These are phyloP conservation scores for Luehdorfia chinensis DNA, from an alignment of 1,140 invertebrate genomes.

Conservation along the genomic window DNA sequence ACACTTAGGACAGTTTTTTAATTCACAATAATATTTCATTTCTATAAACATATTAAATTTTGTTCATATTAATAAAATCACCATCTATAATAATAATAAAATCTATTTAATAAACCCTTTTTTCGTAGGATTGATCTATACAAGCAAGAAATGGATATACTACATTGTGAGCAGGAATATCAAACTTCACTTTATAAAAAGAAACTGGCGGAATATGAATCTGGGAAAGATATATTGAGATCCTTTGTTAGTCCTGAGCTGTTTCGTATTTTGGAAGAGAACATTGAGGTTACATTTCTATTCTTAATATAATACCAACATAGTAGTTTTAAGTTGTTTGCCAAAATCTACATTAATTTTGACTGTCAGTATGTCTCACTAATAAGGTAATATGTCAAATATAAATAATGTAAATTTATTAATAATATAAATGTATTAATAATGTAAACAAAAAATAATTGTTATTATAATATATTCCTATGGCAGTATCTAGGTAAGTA, in stretches of 20 bases:
- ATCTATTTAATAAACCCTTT: constrained; percentile 8
- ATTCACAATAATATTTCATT: not conserved
- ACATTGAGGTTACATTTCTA: constrained; percentile 19
- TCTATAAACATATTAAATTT: constrained; percentile 1
- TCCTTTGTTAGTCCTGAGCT: constrained; percentile 16
- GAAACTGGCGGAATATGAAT: constrained; percentile 17
- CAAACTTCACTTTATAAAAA: constrained; percentile 19
- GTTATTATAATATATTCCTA: too few species aligned
- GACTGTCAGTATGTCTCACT: too few species aligned
- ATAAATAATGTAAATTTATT: too few species aligned
- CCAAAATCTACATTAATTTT: too few species aligned
- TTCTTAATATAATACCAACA: too few species aligned
- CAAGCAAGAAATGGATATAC: constrained; percentile 13
- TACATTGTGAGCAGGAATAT: constrained; percentile 14
- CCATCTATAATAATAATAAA: not conserved
- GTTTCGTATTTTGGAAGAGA: constrained; percentile 19
- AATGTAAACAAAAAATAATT: too few species aligned
- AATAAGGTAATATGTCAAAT: too few species aligned
- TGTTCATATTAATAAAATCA: not conserved
- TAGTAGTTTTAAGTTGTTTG: too few species aligned
- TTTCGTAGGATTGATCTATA: constrained; percentile 17
- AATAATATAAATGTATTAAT: too few species aligned
- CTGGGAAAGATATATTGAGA: constrained; percentile 18
- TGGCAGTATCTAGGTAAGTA: too few species aligned
- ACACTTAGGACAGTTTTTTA: not conserved